Percentiles rank a stretch among this genome's conserved stretches.
These are phyloP conservation scores for Belonocnema kinseyi DNA, from an alignment of 1,140 invertebrate genomes.

Conservation along the genomic window DNA sequence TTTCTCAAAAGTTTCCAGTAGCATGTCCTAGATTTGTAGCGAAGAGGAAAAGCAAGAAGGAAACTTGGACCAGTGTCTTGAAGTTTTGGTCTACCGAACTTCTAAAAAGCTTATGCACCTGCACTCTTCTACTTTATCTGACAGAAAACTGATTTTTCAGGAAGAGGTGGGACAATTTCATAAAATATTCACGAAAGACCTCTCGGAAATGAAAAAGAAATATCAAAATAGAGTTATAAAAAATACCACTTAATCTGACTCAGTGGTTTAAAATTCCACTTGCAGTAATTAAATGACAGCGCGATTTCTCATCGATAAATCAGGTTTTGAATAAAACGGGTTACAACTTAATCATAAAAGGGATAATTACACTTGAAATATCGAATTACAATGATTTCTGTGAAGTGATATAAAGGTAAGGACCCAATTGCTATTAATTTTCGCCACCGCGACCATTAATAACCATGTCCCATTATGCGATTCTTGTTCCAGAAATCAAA, in stretches of 20 bases:
- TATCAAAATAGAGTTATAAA: too few relatives aligned
- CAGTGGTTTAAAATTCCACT: background rate
- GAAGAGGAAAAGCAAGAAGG: background rate
- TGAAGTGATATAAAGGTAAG: slow-evolving; percentile 17
- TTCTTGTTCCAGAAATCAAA: slow-evolving; percentile 19
- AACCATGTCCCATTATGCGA: slow-evolving; percentile 10
- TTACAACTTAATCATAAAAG: slow-evolving; percentile 28
- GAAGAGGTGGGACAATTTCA: too few relatives aligned
- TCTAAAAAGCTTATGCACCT: slow-evolving; percentile 19
- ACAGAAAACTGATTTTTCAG: background rate
- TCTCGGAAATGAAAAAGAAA: too few relatives aligned
- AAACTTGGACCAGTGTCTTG: background rate
- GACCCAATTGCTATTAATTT: slow-evolving; percentile 11
- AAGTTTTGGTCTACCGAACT: background rate
- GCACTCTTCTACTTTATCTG: background rate
- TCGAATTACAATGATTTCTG: slow-evolving; percentile 21
- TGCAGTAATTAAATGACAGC: slow-evolving; percentile 25
- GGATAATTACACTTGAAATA: slow-evolving; percentile 22
- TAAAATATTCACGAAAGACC: too few relatives aligned
- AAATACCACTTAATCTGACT: background rate
- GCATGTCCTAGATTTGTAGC: slow-evolving; percentile 10
- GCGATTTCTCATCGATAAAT: slow-evolving; percentile 19
- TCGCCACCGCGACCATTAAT: slow-evolving; percentile 20
- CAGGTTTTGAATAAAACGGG: slow-evolving; percentile 5
- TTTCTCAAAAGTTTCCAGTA: background rate